These are phyloP conservation scores for Heliconius ethilla DNA, from an alignment of 2,888 invertebrate species.

Conservation along the genomic window DNA sequence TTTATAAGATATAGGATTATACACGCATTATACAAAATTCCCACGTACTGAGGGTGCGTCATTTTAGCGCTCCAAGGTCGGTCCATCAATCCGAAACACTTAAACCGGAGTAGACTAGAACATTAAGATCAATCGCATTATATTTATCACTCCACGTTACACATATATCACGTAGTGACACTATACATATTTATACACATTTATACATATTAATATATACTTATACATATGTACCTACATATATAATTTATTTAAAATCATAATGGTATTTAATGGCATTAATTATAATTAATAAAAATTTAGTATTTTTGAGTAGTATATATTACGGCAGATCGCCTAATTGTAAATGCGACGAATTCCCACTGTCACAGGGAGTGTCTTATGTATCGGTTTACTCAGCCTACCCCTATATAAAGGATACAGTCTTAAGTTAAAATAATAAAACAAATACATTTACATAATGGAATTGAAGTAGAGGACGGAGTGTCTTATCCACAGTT, in stretches of 20 bases:
- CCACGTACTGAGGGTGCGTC: constrained; percentile 31
- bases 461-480: neutral
- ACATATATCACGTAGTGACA: constrained; percentile 16
- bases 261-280: no score
- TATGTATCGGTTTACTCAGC: neutral
- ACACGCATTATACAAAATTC: constrained; percentile 8
- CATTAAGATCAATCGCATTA: constrained; percentile 52
- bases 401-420: neutral
- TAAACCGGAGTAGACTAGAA: constrained; percentile 49
- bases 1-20: no score
- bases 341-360: no score
- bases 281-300: neutral
- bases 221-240: neutral
- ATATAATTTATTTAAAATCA: no score
- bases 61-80: constrained; percentile 46
- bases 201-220: neutral
- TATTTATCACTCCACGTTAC: neutral
- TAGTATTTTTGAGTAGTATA: no score
- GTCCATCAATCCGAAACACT: constrained; percentile 51
- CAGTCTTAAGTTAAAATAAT: neutral
- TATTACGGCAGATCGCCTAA: no score
- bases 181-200: constrained; percentile 5
- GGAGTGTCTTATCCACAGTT: no score
- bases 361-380: neutral
- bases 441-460: neutral